Percentiles rank a stretch among this genome's conserved stretches.
These are phyloP conservation scores for Pachycephus smyrnensis DNA, from an alignment of 2,888 invertebrate species.

Conservation along the genomic window DNA sequence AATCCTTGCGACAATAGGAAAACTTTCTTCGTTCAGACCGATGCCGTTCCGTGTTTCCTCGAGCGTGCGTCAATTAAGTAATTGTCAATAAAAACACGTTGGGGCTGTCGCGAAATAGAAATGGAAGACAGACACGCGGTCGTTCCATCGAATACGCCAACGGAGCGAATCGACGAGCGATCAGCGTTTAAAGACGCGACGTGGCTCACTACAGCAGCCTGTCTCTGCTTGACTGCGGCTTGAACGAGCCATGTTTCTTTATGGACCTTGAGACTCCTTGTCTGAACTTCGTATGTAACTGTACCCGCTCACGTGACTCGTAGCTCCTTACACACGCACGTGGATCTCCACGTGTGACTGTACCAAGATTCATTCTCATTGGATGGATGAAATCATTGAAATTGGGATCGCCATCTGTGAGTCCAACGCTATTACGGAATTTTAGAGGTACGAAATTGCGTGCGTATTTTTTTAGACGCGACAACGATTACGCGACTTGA, in stretches of 20 bases:
- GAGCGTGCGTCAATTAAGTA: background rate
- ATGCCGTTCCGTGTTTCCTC: background rate
- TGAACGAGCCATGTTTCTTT: conserved; percentile 8
- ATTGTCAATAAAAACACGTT: background rate
- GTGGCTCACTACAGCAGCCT: background rate
- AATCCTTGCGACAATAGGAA: background rate
- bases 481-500: background rate
- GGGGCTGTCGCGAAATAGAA: background rate
- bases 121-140: background rate
- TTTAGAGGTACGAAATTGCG: background rate
- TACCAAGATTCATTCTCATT: background rate
- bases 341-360: conserved; percentile 3
- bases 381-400: conserved; percentile 5
- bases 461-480: background rate
- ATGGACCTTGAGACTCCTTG: conserved; percentile 29
- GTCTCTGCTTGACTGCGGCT: conserved; percentile 20
- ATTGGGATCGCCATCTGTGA: background rate
- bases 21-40: background rate
- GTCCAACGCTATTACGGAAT: background rate
- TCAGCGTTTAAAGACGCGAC: background rate
- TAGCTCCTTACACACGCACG: conserved; percentile 6
- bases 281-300: conserved; percentile 39
- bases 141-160: background rate
- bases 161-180: background rate
- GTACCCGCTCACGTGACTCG: conserved; percentile 38